Base-by-base conservation (phyloP, 2,113 vertebrate genomes). In the Hyperopisus bebe region DNA sequence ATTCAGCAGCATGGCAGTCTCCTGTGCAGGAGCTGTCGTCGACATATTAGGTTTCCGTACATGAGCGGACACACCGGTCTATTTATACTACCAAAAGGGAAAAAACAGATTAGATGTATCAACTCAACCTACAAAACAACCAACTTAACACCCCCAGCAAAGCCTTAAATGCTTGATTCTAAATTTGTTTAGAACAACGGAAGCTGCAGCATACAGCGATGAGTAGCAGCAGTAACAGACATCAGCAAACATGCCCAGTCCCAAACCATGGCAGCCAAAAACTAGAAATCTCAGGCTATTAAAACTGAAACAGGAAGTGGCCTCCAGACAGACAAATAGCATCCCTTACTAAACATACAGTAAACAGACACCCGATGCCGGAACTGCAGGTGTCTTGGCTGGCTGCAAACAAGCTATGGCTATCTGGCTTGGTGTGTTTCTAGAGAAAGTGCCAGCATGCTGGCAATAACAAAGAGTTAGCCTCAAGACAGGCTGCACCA, bases 51-150 rank as follows among this genome's bases (percentile, higher is more conserved):
- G 84, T 74, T 70, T 58, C 51, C 0, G n/a, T 70, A 39, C 53
- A 39, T 17, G 42, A 83, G 74, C 4, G 35, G 70, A 82, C 74
- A 55, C 74, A 80, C n/a, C 74, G 24, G 31, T 55, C 51, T 89
- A 89, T 85, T 89, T 85, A 85, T 80, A 48, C 44, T 21, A 53
- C 44, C 46, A 90, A 82, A 87, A 70, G 58, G 44, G n/a, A 84
- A 62, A 58, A 66, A 44, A 70, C 27, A 90, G 19, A 86, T 90
- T 62, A 70, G 17, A 86, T 86, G 55, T 19, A 53, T 53, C 62
- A 86, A 74, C 82, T 42, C 83, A 48, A 86, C 62, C 53, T 62
- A 89, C 39, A 89, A 89, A 83, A 66, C 82, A 89, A 86, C 83
- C 85, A 66, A 53, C 6, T 5, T 39, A 80, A 35, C 58, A 66